These are phyloP conservation scores for Staurois parvus DNA, from an alignment of 2,797 vertebrate genomes.

Conservation along the genomic window DNA sequence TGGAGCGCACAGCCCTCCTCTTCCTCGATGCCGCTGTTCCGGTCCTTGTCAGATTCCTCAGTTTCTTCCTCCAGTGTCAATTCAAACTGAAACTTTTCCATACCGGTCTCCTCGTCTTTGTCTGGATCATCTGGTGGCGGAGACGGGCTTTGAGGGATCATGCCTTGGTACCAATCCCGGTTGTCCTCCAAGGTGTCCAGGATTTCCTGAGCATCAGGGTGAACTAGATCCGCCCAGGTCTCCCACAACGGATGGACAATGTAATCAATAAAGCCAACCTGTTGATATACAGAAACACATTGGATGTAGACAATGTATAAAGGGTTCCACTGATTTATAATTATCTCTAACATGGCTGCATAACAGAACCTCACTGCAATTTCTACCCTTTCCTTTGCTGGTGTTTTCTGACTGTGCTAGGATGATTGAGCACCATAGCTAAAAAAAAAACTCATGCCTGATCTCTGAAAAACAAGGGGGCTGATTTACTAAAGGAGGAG, in stretches of 20 bases:
- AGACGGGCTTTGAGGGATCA: conserved; percentile 89
- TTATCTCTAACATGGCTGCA: too few species aligned
- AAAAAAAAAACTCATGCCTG: too few species aligned
- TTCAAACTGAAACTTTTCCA: conserved; percentile 89
- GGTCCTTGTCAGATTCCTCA: conserved; percentile 71
- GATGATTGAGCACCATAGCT: too few species aligned
- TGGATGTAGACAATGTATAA: neutral
- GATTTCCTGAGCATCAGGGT: conserved; percentile 93
- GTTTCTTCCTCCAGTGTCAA: conserved; percentile 84
- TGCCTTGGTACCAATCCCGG: conserved; percentile 93
- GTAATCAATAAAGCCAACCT: conserved; percentile 97
- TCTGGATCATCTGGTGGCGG: conserved; percentile 79
- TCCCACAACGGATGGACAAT: conserved; percentile 95
- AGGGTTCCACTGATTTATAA: neutral
- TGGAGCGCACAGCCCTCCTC: conserved; percentile 65
- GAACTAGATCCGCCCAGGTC: conserved; percentile 93
- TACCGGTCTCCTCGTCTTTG: conserved; percentile 65
- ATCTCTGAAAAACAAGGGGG: too few species aligned
- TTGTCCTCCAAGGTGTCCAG: conserved; percentile 92
- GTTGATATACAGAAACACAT: conserved; percentile 1
- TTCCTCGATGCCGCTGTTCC: conserved; percentile 60
- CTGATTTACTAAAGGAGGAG: too few species aligned
- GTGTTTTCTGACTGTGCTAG: too few species aligned
- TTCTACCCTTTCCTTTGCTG: too few species aligned
- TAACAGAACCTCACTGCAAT: too few species aligned